A percentile compares a stretch with the other conserved stretches of the same genome.
Conservation (phyloP, 1,140 invertebrate species). For the Monomorium pharaonis region DNA sequence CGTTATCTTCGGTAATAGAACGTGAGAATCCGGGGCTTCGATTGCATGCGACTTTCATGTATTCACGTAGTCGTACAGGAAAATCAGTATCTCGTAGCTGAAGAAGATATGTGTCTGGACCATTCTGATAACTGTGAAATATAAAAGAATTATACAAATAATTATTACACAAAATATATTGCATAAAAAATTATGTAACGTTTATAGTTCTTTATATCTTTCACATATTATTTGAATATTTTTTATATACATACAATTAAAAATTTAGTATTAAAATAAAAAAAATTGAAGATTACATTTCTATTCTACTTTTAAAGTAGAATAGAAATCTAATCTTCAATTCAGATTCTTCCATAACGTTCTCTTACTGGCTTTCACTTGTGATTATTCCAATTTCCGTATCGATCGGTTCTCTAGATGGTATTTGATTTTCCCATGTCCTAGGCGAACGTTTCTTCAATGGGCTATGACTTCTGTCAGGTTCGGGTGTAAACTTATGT, state of each 20-base stretch:
- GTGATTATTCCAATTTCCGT: conserved; percentile 93
- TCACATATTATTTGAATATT: neutral
- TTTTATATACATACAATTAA: neutral
- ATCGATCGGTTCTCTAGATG: conserved; percentile 92
- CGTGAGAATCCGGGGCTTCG: conserved; percentile 89
- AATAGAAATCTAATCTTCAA: no score
- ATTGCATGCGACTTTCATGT: conserved; percentile 95
- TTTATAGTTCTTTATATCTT: neutral
- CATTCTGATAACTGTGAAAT: conserved; percentile 94
- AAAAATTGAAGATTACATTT: conserved; percentile 3
- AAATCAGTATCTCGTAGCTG: conserved; percentile 97
- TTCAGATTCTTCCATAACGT: neutral
- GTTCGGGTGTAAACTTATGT: conserved; percentile 91
- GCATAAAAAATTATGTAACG: neutral
- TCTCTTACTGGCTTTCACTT: conserved; percentile 94
- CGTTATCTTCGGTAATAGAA: conserved; percentile 88
- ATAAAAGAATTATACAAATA: neutral
- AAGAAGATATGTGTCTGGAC: conserved; percentile 97
- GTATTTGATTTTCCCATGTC: conserved; percentile 89
- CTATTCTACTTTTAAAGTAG: conserved; percentile 1
- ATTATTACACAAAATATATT: neutral
- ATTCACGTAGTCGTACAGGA: conserved; percentile 94
- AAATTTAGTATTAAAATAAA: neutral
- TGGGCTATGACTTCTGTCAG: conserved; percentile 85
- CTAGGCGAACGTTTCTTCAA: conserved; percentile 84